Conservation (phyloP, 2,888 invertebrate genomes). For the Idaea biselata region DNA sequence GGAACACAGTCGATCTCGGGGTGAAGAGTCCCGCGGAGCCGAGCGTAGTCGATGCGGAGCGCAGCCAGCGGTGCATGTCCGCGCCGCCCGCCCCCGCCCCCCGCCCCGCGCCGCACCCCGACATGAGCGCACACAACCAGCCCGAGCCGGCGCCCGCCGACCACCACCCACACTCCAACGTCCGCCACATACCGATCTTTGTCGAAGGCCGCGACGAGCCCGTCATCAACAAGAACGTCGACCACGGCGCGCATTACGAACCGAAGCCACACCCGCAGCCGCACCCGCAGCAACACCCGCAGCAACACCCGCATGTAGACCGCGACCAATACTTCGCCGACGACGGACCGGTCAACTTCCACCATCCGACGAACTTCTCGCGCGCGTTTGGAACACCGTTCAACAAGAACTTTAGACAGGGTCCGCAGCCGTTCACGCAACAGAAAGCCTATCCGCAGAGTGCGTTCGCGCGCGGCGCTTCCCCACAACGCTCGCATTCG, state of each 20-base stretch:
- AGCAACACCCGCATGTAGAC: constrained; percentile 55
- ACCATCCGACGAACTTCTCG: constrained; percentile 71
- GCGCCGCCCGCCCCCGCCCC: constrained; percentile 79
- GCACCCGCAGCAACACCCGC: constrained; percentile 42
- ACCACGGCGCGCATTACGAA: constrained; percentile 59
- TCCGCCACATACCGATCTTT: constrained; percentile 92
- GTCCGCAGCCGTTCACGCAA: constrained; percentile 75
- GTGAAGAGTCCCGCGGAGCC: constrained; percentile 82
- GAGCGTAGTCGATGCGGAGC: constrained; percentile 75
- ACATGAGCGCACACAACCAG: constrained; percentile 12
- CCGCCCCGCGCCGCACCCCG: constrained; percentile 21
- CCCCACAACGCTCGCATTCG: constrained; percentile 66
- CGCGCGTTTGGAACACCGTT: constrained; percentile 68
- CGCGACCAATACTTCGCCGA: constrained; percentile 71
- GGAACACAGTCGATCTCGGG: constrained; percentile 90
- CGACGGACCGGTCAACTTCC: constrained; percentile 57
- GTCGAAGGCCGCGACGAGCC: constrained; percentile 93
- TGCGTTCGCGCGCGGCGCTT: constrained; percentile 59
- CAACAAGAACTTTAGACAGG: constrained; percentile 61
- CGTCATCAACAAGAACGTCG: constrained; percentile 83
- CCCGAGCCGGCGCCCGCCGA: constrained; percentile 30
- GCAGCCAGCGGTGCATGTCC: constrained; percentile 88
- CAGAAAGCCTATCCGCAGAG: constrained; percentile 70
- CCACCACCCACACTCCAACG: constrained; percentile 72
- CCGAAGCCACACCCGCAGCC: constrained; percentile 58